A percentile compares a stretch with the other conserved stretches of the same genome.
phyloP scores from a whole-genome alignment of 92 coral and sea anemone species.

The Porites cylindrica region DNA sequence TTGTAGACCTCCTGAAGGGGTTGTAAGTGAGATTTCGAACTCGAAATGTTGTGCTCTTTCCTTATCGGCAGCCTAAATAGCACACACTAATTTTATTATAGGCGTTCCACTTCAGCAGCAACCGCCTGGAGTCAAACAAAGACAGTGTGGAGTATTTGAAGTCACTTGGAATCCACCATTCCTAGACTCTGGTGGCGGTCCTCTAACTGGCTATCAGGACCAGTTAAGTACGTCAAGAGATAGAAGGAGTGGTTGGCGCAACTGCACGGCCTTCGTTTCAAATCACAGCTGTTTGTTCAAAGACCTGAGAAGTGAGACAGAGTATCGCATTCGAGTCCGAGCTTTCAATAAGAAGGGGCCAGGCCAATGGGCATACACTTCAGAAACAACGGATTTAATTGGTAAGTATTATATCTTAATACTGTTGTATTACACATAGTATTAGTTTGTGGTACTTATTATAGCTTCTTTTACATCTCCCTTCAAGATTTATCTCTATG shows the following conservation, averaged over 20 bases:
- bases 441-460: no score
- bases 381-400: not conserved
- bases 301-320: not conserved
- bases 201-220: not conserved
- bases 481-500: no score
- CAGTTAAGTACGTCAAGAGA: not conserved
- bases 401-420: not conserved
- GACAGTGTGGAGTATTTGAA: not conserved
- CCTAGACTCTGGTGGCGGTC: conserved; percentile 11
- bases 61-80: no score
- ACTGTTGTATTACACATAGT: no score
- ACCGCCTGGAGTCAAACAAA: not conserved
- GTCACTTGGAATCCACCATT: not conserved
- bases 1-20: no score
- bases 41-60: no score
- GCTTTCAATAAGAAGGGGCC: conserved; percentile 10
- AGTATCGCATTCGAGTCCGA: not conserved
- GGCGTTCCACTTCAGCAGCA: not conserved
- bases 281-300: conserved; percentile 1
- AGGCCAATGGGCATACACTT: not conserved
- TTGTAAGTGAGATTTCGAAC: no score
- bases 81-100: not conserved
- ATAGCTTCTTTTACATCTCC: no score
- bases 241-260: not conserved
- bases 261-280: not conserved